phyloP scores from a whole-genome alignment of 2,113 vertebrate species.

The Rhombomys opimus region DNA sequence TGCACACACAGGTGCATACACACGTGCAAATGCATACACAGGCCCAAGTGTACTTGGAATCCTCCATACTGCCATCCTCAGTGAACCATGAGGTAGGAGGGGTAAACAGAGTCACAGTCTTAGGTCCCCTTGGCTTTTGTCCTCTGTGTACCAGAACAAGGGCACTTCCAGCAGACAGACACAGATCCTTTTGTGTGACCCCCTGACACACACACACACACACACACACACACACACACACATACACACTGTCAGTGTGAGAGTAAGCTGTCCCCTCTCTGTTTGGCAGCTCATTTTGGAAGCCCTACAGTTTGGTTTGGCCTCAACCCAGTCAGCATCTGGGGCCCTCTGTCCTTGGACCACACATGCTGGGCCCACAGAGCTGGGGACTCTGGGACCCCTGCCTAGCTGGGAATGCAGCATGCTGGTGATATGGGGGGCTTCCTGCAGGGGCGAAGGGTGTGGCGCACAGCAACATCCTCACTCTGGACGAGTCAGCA shows the following conservation, averaged over 20 bases:
- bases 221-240: no score
- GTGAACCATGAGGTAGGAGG: neutral
- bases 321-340: neutral
- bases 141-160: neutral
- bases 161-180: neutral
- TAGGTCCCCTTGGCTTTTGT: neutral
- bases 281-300: neutral
- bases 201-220: no score
- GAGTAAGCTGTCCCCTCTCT: neutral
- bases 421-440: neutral
- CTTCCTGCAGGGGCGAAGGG: neutral
- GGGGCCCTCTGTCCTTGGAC: neutral
- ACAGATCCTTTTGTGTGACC: neutral
- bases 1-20: no score
- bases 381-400: neutral
- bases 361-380: neutral
- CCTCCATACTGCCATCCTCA: neutral
- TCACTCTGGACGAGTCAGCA: constrained; percentile 68
- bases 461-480: neutral
- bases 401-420: neutral
- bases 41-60: accelerated
- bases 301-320: neutral
- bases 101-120: neutral
- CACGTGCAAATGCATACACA: no score
- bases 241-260: neutral